Conservation (phyloP, 2,113 vertebrate species). For the Micronisus gabar region DNA sequence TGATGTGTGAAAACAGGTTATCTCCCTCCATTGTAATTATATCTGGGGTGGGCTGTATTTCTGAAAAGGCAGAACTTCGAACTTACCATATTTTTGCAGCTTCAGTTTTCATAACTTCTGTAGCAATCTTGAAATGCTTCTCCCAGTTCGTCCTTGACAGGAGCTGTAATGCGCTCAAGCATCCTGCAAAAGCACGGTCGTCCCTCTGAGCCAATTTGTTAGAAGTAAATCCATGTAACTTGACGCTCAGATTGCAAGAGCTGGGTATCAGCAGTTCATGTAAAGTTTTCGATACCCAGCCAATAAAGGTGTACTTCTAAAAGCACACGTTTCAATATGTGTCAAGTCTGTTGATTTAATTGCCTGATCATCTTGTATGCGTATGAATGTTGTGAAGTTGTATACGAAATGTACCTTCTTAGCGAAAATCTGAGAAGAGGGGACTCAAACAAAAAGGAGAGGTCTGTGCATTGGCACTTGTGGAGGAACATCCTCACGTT, state of each 20-base stretch:
- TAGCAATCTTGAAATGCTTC: not conserved
- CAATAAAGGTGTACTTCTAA: fast-evolving
- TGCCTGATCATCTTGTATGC: not conserved
- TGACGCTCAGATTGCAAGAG: fast-evolving
- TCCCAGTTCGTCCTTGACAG: not conserved
- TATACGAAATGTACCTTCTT: fast-evolving
- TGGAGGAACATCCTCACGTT: not conserved
- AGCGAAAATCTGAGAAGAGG: not conserved
- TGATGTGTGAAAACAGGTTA: fast-evolving
- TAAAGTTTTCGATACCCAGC: not conserved
- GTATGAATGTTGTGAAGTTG: fast-evolving
- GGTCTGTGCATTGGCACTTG: fast-evolving
- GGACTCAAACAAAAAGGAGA: fast-evolving
- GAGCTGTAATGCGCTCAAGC: not conserved
- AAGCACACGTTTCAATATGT: fast-evolving
- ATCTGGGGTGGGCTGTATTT: not conserved
- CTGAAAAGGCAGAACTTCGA: not conserved
- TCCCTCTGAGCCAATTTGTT: fast-evolving
- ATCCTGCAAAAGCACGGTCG: fast-evolving
- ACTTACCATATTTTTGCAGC: not conserved
- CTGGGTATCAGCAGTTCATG: not conserved
- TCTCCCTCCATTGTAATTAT: fast-evolving
- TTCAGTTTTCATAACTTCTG: not conserved
- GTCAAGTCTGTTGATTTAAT: not conserved
- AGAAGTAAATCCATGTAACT: fast-evolving